These are phyloP conservation scores for Beris chalybata DNA, from an alignment of 2,888 invertebrate species.

Conservation along the genomic window DNA sequence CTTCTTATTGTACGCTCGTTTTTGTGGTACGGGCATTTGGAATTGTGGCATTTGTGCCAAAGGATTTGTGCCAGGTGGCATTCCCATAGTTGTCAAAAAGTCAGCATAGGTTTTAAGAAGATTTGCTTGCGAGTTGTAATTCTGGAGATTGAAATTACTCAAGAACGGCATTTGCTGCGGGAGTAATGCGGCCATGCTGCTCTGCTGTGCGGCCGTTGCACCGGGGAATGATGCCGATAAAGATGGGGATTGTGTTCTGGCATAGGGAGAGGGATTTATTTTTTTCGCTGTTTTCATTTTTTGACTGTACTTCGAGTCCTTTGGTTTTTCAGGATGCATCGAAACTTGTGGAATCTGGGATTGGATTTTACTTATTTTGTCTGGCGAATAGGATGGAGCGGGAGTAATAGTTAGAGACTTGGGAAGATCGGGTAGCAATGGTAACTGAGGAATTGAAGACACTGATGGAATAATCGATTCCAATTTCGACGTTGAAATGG, in stretches of 20 bases:
- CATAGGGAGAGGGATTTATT: conserved; percentile 22
- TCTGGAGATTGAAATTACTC: conserved; percentile 40
- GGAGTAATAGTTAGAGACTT: conserved; percentile 47
- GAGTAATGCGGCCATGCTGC: conserved; percentile 6
- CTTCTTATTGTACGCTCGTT: conserved; percentile 41
- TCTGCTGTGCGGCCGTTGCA: conserved; percentile 16
- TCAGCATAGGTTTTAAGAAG: conserved; percentile 43
- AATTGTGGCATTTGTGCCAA: conserved; percentile 40
- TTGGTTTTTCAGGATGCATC: conserved; percentile 34
- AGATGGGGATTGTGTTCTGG: conserved; percentile 12
- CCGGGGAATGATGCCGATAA: conserved; percentile 13
- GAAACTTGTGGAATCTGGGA: conserved; percentile 37
- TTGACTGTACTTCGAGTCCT: conserved; percentile 27
- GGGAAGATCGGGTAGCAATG: conserved; percentile 43
- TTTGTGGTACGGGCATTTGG: conserved; percentile 39
- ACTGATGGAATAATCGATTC: conserved; percentile 4
- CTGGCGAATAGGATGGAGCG: conserved; percentile 38
- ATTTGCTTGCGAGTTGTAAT: conserved; percentile 41
- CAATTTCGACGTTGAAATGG: conserved; percentile 13
- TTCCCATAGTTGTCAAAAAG: conserved; percentile 39
- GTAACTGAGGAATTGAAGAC: conserved; percentile 17
- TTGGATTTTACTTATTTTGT: conserved; percentile 28
- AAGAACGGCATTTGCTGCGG: conserved; percentile 26
- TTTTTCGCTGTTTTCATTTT: conserved; percentile 32
- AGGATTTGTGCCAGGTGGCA: conserved; percentile 31